Base-by-base conservation (phyloP, 2,888 invertebrate genomes). In the Ganaspis brasiliensis region DNA sequence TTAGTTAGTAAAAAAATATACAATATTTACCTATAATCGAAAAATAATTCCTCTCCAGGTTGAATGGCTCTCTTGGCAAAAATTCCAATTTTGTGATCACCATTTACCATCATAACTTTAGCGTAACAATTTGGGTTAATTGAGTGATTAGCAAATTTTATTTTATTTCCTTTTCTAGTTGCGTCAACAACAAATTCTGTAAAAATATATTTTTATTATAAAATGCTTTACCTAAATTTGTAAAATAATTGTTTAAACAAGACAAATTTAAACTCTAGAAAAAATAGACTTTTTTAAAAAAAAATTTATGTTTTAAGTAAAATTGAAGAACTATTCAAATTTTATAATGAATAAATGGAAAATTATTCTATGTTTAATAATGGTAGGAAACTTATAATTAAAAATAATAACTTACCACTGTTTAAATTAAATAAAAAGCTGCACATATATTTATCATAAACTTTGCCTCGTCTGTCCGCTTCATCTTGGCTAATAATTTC, bases 81-180 rank as follows among this genome's bases (percentile, higher is more conserved):
- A 89, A 99, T 99, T 19, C 99, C 97, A 91, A 97, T 97, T 86
- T 97, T 94, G 89, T 97, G 97, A 92, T 97, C 97, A 0, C 97
- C 97, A 90, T 97, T 97, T 1, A 97, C 97, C 97, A 97, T 97
- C 97, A 97, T 97, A 24, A 99, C 98, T 94, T 99, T 99, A 55
- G 99, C 99, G 92, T 98, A 98, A 92, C 99, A 99, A 93, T 99
- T 99, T 0, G 99, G 99, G 93, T 98, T 98, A 88, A 98, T 97
- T 73, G 99, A 99, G 93, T 99, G 99, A 93, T 99, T 99, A 73
- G 99, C 99, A 92, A 99, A 99, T n/a, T 99, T 95, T 83, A 99
- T 99, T 93, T 99, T 98, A 93, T 99, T 99, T 77, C 99, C 99
- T 91, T 99, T 99, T 57, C 99, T 94, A 0, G 99, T 99, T 37